Evolutionary conservation across 2,797 vertebrate genomes (phyloP).

Genomic region (Capromys pilorides): DNA sequence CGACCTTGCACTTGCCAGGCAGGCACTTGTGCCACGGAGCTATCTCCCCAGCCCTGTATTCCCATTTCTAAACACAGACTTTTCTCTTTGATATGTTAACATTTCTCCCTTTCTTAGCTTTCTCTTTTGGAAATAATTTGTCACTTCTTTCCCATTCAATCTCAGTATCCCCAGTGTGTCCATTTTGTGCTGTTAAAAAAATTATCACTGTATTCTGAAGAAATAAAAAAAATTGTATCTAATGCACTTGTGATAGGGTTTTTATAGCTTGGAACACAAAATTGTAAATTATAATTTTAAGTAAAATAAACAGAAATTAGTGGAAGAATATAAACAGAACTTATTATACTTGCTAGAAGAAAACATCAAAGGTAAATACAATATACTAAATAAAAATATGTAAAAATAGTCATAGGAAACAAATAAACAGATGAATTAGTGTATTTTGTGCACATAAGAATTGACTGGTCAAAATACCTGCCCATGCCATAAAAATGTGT

Average conservation of each 20-base stretch:
- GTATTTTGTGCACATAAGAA: not conserved
- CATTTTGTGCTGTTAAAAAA: not conserved
- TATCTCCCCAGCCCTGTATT: not conserved
- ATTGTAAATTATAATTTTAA: not conserved
- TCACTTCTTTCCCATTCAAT: not conserved
- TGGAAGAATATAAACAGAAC: not conserved
- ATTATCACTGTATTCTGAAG: not conserved
- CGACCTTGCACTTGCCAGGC: too few relatives aligned
- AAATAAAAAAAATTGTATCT: not conserved
- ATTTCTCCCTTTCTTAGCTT: not conserved
- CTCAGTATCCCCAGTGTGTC: not conserved
- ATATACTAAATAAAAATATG: not conserved
- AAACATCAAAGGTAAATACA: not conserved
- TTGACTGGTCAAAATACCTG: not conserved
- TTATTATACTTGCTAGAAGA: not conserved
- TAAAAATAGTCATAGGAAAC: not conserved
- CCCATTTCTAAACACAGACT: not conserved
- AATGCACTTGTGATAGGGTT: not conserved
- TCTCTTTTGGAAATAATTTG: not conserved
- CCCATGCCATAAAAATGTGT: not conserved
- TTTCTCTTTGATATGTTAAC: not conserved
- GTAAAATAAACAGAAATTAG: not conserved
- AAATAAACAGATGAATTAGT: not conserved
- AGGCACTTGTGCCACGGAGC: too few relatives aligned
- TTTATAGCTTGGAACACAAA: not conserved